Conservation (phyloP, 2,797 vertebrate species). For the Hylomyscus alleni region DNA sequence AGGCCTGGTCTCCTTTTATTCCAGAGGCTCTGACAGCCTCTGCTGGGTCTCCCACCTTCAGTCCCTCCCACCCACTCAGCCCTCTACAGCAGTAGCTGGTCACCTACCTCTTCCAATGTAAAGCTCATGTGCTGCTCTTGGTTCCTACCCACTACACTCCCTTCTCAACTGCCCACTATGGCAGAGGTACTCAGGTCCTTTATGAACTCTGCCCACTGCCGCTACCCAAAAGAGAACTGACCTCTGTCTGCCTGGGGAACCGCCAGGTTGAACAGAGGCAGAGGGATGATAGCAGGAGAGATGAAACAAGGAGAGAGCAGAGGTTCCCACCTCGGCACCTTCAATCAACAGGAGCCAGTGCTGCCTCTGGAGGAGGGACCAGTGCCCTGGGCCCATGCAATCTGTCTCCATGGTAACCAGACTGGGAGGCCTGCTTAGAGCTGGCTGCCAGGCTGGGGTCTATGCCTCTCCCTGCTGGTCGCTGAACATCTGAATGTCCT, state of each 20-base stretch:
- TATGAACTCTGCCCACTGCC: neutral
- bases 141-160: neutral
- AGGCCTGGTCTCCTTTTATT: neutral
- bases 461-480: accelerated
- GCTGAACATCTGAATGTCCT: neutral
- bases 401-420: conserved; percentile 85
- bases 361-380: conserved; percentile 74
- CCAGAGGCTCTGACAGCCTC: neutral
- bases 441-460: neutral
- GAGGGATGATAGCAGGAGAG: neutral
- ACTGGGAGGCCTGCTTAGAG: neutral
- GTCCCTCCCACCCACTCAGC: neutral
- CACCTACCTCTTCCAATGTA: neutral
- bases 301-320: neutral
- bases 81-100: neutral
- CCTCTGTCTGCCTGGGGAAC: neutral
- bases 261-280: neutral
- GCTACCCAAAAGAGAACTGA: neutral
- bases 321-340: conserved; percentile 1
- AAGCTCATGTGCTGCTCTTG: neutral
- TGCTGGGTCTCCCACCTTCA: accelerated
- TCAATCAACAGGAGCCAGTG: conserved; percentile 81
- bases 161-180: neutral
- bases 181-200: neutral
- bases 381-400: conserved; percentile 24